Percentiles rank a stretch among this genome's conserved stretches.
Conservation (phyloP, 2,888 invertebrate genomes). For the Rhopalosiphum nymphaeae region DNA sequence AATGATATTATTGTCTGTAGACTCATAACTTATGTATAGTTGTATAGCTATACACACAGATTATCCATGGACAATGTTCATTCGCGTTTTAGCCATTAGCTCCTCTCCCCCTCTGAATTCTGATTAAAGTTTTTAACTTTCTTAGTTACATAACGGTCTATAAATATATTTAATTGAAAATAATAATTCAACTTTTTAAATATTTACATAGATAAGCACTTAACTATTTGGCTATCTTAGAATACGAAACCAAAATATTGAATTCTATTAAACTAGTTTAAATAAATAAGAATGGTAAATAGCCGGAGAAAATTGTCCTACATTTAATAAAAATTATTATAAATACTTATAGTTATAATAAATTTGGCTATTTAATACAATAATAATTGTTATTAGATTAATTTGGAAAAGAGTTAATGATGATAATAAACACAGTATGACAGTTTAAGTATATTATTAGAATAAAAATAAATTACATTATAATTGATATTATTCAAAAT, state of each 20-base stretch:
- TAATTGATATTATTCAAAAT: neutral
- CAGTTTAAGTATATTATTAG: neutral
- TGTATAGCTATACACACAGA: neutral
- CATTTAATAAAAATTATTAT: neutral
- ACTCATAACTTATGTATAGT: too few relatives aligned
- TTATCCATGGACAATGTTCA: neutral
- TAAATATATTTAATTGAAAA: neutral
- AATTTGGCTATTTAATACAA: neutral
- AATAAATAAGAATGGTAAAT: neutral
- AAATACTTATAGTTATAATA: neutral
- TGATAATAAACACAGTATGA: neutral
- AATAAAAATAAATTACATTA: neutral
- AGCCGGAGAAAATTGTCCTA: too few relatives aligned
- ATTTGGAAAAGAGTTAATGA: neutral
- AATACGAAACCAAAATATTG: neutral
- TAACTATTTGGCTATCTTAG: neutral
- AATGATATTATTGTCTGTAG: too few relatives aligned
- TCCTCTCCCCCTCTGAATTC: neutral
- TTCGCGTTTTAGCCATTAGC: neutral
- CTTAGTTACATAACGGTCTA: neutral
- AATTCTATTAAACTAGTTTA: neutral
- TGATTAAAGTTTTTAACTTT: neutral
- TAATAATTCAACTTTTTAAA: neutral
- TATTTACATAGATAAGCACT: neutral
- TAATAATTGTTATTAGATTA: neutral